Conservation (phyloP, 2,797 vertebrate species). For the Eidolon dupreanum region DNA sequence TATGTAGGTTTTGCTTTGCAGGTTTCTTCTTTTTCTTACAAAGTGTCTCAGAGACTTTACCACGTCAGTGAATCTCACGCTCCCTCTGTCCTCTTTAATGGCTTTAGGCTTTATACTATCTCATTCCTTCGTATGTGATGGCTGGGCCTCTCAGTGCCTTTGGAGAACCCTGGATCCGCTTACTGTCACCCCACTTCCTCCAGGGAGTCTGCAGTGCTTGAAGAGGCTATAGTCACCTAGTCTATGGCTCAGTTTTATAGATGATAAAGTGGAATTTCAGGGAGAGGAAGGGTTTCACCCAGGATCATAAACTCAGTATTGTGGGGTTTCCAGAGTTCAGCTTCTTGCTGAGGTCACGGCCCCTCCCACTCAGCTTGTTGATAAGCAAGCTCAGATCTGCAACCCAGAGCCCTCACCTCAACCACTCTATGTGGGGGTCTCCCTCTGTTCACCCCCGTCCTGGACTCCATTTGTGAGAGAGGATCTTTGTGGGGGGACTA, state of each 20-base stretch:
- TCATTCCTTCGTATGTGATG: neutral
- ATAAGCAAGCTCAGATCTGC: neutral
- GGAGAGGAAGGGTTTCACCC: neutral
- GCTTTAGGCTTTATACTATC: neutral
- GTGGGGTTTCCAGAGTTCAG: neutral
- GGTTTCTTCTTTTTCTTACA: neutral
- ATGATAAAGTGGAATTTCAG: neutral
- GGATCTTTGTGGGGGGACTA: neutral
- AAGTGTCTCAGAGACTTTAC: neutral
- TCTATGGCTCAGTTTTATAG: neutral
- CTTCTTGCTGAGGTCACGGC: neutral
- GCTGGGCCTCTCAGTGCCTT: neutral
- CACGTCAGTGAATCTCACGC: neutral
- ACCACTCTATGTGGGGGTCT: neutral
- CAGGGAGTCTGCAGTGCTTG: neutral
- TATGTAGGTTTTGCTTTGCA: neutral
- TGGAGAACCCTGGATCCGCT: neutral
- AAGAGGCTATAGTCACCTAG: neutral
- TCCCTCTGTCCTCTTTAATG: neutral
- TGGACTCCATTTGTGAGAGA: neutral
- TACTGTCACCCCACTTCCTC: neutral
- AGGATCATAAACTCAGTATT: neutral
- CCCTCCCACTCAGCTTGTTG: neutral
- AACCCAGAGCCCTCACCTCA: neutral
- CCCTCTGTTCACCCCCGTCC: neutral